Evolutionary conservation across 2,113 vertebrate species (phyloP), one percentile per base, ranked within the genome.

Genomic region (Heterocephalus glaber): DNA sequence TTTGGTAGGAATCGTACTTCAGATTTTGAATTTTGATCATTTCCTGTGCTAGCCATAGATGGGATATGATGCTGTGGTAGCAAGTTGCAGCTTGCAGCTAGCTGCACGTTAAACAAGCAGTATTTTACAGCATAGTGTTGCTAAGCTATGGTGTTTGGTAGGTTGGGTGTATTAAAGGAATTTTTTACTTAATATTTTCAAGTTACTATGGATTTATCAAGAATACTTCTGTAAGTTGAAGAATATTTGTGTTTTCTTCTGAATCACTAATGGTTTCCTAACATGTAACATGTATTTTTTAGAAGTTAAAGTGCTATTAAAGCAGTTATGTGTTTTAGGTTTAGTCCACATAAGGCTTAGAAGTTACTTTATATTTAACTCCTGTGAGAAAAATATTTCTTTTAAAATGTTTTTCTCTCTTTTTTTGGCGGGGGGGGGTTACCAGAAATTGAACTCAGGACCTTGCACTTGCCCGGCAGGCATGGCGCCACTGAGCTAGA

Each of bases 351-450:
- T 86, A 52, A 95, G 30, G 63, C 3, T 33, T 95, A 63, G 63
- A 90, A 26, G 19, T 85, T 85, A 54, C 38, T 35, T 81, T 83
- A 30, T 30, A 70, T 76, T 93, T 92, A 93, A 94, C 70, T 88
- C 20, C 60, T 81, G 88, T 0, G 80, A 82, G 24, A 33, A 89
- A 88, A 90, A 47, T 70, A 76, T 38, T 74, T 79, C 63, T 10
- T 58, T 28, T 26, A 83, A 52, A 44, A 1, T 35, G 2, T 49
- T 68, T 49, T 58, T 74, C 52, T 79, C 60, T n/a, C n/a, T 49
- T 49, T 49, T 49, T 49, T 49, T 49, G 47, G 47, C 47, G 47
- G 47, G 47, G 47, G 47, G 47, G 47, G n/a, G n/a, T n/a, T 49
- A 49, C 47, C 47, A 49, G 47, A 6, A 49, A 49, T 49, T 6